Conservation (phyloP, 2,888 invertebrate genomes). For the Metopia argyrocephala region DNA sequence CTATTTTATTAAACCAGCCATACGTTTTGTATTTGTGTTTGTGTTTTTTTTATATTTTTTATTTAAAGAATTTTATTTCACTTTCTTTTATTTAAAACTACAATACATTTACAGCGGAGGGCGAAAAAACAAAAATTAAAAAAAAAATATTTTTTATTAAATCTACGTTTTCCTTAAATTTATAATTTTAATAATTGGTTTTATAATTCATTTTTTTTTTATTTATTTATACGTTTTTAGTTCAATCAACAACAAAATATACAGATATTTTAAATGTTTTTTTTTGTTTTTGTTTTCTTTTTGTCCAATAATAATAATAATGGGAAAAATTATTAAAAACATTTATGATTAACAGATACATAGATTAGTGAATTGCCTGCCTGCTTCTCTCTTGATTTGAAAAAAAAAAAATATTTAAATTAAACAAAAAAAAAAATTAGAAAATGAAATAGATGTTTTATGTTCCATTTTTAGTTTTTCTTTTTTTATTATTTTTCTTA, state of each 20-base stretch:
- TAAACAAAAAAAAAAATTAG: too few species aligned
- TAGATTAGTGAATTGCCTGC: not conserved
- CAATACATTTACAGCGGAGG: slow-evolving; percentile 79
- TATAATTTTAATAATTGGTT: slow-evolving; percentile 13
- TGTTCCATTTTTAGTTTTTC: not conserved
- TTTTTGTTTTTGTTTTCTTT: not conserved
- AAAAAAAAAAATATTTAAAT: not conserved
- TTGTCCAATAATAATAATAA: too few species aligned
- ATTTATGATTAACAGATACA: not conserved
- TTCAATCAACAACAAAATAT: not conserved
- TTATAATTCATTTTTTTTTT: slow-evolving; percentile 65
- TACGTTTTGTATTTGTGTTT: not conserved
- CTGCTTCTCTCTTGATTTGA: not conserved
- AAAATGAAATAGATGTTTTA: too few species aligned
- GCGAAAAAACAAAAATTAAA: slow-evolving; percentile 78
- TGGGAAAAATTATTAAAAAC: not conserved
- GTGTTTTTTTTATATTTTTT: slow-evolving; percentile 56
- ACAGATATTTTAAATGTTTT: too few species aligned
- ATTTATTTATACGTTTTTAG: not conserved
- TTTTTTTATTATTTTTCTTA: slow-evolving; percentile 12
- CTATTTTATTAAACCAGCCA: not conserved
- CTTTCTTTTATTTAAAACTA: slow-evolving; percentile 77
- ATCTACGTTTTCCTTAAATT: slow-evolving; percentile 45
- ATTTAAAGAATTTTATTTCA: slow-evolving; percentile 69
- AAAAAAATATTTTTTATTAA: slow-evolving; percentile 75